Evolutionary conservation across 1,140 invertebrate genomes (phyloP).

Genomic region (Drosophila nasuta): DNA sequence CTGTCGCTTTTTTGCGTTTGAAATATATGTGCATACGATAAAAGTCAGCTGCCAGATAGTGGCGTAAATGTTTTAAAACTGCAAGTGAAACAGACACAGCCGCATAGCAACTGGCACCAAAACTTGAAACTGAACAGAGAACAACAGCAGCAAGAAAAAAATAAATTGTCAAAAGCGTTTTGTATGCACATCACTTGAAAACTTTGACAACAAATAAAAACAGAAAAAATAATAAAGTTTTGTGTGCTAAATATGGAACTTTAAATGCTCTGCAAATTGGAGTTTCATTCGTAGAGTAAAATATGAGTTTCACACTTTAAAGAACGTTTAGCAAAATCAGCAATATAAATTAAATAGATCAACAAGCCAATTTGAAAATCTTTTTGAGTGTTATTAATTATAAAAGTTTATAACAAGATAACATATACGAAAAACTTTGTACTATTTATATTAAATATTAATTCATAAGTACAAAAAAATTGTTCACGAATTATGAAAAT

Average conservation of each 20-base stretch:
- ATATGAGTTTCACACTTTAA: no score
- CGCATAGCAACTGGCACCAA: constrained; percentile 13
- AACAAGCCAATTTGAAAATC: no score
- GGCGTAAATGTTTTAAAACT: background rate
- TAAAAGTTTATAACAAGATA: no score
- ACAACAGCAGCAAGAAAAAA: background rate
- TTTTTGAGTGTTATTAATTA: no score
- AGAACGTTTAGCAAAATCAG: no score
- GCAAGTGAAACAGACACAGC: constrained; percentile 12
- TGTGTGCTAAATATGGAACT: background rate
- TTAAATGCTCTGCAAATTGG: constrained; percentile 2
- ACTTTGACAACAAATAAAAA: constrained; percentile 28
- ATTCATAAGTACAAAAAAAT: no score
- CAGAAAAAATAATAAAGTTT: background rate
- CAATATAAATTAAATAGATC: no score
- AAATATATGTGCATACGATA: constrained; percentile 2
- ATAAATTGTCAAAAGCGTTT: constrained; percentile 21
- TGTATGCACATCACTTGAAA: constrained; percentile 4
- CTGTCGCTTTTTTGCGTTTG: background rate
- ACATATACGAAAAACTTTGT: no score
- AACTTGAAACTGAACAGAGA: constrained; percentile 17
- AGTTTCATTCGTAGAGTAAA: no score
- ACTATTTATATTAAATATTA: no score
- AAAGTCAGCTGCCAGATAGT: constrained; percentile 31
- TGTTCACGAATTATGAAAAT: no score